phyloP scores from a whole-genome alignment of 2,797 vertebrate species.

The Champsocephalus gunnari region DNA sequence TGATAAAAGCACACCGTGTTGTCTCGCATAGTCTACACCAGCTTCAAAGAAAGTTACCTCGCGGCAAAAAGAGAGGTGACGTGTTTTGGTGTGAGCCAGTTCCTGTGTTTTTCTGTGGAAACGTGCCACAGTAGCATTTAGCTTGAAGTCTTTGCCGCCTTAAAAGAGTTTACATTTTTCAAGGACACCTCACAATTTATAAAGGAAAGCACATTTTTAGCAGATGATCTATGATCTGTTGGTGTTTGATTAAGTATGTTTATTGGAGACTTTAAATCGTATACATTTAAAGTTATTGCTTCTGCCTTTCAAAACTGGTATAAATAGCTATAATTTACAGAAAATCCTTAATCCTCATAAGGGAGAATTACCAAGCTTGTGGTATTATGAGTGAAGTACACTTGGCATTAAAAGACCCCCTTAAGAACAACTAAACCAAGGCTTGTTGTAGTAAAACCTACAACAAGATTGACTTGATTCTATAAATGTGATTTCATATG shows the following conservation, averaged over 20 bases:
- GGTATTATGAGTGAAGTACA: neutral
- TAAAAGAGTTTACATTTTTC: neutral
- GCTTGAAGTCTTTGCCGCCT: neutral
- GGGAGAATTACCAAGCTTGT: neutral
- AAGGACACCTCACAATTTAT: too few relatives aligned
- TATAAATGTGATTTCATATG: neutral
- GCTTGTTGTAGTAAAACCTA: too few relatives aligned
- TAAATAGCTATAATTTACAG: slow-evolving; percentile 4
- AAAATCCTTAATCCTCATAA: neutral
- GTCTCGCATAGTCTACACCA: neutral
- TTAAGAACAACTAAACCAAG: too few relatives aligned
- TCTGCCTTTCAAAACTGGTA: neutral
- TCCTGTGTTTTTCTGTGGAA: slow-evolving; percentile 60
- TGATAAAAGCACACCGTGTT: slow-evolving; percentile 25
- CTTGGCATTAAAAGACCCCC: neutral
- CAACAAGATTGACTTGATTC: too few relatives aligned
- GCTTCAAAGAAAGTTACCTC: slow-evolving; percentile 17
- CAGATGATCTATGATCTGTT: too few relatives aligned
- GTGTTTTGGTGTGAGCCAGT: slow-evolving; percentile 44
- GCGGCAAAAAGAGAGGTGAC: slow-evolving; percentile 4
- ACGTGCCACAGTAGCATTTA: slow-evolving; percentile 22
- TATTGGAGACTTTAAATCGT: neutral
- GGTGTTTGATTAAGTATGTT: neutral
- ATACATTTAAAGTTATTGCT: neutral
- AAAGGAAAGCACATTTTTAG: too few relatives aligned